A percentile compares a stretch with the other conserved stretches of the same genome.
Conservation (phyloP, 2,888 invertebrate species). For the Dusona sp. region DNA sequence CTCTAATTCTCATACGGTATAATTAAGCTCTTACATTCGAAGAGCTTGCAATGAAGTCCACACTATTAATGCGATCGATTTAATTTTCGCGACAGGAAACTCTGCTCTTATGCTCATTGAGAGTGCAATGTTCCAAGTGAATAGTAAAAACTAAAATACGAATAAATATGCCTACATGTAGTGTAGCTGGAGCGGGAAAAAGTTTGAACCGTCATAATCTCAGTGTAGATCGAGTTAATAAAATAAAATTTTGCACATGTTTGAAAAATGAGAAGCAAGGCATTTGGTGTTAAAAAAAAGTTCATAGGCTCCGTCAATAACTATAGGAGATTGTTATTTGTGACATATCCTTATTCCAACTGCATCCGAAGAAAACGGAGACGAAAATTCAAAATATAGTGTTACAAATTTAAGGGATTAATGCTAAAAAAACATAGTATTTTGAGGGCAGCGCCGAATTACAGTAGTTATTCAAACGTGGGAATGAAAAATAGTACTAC, state of each 20-base stretch:
- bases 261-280: not conserved
- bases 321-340: too few relatives aligned
- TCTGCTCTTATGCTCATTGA: not conserved
- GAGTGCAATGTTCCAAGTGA: too few relatives aligned
- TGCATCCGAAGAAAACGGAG: too few relatives aligned
- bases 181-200: not conserved
- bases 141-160: not conserved
- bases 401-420: too few relatives aligned
- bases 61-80: conserved; percentile 12
- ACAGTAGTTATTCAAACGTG: too few relatives aligned
- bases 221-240: not conserved
- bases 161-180: not conserved
- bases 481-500: too few relatives aligned
- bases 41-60: conserved; percentile 33
- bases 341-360: not conserved
- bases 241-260: not conserved
- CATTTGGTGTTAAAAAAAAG: not conserved
- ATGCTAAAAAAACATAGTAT: too few relatives aligned
- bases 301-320: not conserved
- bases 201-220: not conserved
- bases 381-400: too few relatives aligned
- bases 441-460: too few relatives aligned
- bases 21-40: conserved; percentile 19
- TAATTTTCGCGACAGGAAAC: not conserved
- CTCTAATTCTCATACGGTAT: conserved; percentile 10